Percentiles rank a stretch among this genome's conserved stretches.
These are phyloP conservation scores for Canis aureus DNA, from an alignment of 2,113 vertebrate genomes.

Conservation along the genomic window DNA sequence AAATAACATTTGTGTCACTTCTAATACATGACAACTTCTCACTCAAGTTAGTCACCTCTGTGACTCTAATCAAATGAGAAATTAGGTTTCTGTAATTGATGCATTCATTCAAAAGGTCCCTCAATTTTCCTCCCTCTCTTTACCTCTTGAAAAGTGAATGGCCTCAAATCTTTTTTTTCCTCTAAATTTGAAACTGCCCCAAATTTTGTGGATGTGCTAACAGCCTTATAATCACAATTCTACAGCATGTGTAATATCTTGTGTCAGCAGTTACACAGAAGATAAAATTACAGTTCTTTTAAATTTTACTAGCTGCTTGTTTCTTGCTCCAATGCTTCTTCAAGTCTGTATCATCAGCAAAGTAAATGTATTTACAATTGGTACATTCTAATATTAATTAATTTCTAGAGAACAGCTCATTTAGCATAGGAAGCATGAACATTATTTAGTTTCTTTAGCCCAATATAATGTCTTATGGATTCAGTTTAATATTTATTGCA, in stretches of 20 bases:
- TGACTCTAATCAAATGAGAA: background rate
- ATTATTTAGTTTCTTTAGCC: background rate
- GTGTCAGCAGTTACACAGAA: background rate
- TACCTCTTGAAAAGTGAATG: background rate
- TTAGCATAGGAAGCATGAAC: background rate
- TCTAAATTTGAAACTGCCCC: background rate
- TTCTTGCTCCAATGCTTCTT: background rate
- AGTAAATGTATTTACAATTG: background rate
- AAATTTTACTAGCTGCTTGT: background rate
- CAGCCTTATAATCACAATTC: background rate
- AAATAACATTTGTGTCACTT: background rate
- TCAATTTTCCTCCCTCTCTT: background rate
- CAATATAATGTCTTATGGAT: background rate
- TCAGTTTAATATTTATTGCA: background rate
- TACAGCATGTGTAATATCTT: background rate
- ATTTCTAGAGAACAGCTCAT: slow-evolving; percentile 5
- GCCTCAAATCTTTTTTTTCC: fast-evolving
- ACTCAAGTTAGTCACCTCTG: background rate
- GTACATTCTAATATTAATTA: background rate
- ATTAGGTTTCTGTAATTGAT: background rate
- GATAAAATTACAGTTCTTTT: background rate
- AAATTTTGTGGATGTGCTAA: background rate
- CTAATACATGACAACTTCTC: background rate
- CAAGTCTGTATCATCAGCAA: background rate
- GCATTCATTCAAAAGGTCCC: background rate